Conservation (phyloP, 2,797 vertebrate genomes). For the Sparus aurata region DNA sequence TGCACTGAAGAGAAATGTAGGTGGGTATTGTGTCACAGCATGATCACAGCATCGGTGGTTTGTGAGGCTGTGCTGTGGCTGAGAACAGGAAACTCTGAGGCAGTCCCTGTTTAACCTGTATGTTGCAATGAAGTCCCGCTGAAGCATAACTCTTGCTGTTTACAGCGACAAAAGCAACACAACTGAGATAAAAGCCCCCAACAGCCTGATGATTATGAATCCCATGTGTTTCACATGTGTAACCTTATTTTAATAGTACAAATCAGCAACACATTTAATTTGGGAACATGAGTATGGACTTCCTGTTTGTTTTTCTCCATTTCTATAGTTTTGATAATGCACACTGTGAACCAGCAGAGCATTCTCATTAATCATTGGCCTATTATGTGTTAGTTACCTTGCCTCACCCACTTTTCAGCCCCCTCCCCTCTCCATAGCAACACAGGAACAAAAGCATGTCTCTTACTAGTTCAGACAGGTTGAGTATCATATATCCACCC, state of each 20-base stretch:
- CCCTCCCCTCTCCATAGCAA: constrained; percentile 51
- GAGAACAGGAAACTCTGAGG: background rate
- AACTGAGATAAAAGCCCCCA: background rate
- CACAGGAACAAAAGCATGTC: constrained; percentile 62
- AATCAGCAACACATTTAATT: no score
- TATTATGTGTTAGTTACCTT: background rate
- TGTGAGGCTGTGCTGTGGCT: background rate
- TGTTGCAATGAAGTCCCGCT: background rate
- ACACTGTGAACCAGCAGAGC: background rate
- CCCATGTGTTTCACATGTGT: background rate
- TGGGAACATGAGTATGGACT: background rate
- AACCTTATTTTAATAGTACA: background rate
- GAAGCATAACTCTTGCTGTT: background rate
- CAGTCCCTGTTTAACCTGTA: background rate
- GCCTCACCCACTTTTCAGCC: constrained; percentile 26
- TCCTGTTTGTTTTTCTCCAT: background rate
- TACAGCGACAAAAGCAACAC: background rate
- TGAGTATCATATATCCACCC: constrained; percentile 60
- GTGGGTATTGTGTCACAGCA: constrained; percentile 20
- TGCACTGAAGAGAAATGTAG: background rate
- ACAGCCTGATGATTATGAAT: background rate
- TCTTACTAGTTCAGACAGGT: constrained; percentile 70
- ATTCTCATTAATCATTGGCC: background rate
- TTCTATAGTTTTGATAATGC: background rate
- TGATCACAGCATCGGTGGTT: constrained; percentile 6